Percentiles rank a stretch among this genome's conserved stretches.
Evolutionary conservation across 2,113 vertebrate species (phyloP).

Genomic region (Alethe castanea): DNA sequence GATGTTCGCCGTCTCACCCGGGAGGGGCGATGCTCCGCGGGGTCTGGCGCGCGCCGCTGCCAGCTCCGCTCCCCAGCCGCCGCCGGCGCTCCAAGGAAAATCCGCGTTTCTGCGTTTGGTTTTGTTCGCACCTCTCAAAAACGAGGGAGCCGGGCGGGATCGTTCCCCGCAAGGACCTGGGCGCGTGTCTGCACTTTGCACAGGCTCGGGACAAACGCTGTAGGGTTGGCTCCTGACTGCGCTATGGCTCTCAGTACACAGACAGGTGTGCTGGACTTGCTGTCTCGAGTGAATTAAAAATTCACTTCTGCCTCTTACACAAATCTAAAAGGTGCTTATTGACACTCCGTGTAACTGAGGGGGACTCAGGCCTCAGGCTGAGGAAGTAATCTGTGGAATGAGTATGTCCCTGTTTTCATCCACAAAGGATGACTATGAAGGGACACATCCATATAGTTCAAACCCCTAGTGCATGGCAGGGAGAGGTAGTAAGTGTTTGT

Average conservation of each 20-base stretch:
- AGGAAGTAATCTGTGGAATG: not conserved
- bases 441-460: not conserved
- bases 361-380: not conserved
- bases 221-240: not conserved
- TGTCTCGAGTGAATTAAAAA: constrained; percentile 21
- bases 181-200: not conserved
- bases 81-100: not conserved
- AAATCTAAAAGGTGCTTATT: constrained; percentile 43
- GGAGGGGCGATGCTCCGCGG: not conserved
- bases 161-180: not conserved
- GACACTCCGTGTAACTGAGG: not conserved
- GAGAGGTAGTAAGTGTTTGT: not conserved
- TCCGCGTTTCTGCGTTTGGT: not conserved
- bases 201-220: not conserved
- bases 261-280: not conserved
- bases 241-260: not conserved
- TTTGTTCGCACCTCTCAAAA: not conserved
- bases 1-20: not conserved
- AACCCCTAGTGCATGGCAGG: not conserved
- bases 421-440: not conserved
- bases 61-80: not conserved
- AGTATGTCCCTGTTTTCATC: not conserved
- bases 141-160: not conserved
- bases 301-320: not conserved
- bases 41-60: not conserved